Percentiles rank a stretch among this genome's conserved stretches.
These are phyloP conservation scores for Elaphurus davidianus DNA, from an alignment of 2,113 vertebrate species.

Conservation along the genomic window DNA sequence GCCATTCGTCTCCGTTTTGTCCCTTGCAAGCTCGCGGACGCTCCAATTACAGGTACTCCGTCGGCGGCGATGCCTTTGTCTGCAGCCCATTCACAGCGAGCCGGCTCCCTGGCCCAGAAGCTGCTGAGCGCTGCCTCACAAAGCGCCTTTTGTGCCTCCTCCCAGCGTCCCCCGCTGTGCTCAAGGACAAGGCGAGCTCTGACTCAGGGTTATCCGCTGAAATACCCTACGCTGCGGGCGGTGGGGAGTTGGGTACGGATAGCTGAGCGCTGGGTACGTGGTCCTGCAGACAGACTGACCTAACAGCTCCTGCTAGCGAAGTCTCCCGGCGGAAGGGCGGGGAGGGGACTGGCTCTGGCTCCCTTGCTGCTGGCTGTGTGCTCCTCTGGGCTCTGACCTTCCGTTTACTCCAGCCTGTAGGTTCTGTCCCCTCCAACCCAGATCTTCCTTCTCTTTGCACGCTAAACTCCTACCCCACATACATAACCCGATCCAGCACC, in stretches of 20 bases:
- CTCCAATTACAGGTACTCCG: conserved; percentile 69
- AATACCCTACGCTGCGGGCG: neutral
- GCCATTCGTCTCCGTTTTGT: conserved; percentile 70
- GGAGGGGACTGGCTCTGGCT: neutral
- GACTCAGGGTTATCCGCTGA: neutral
- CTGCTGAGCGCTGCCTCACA: neutral
- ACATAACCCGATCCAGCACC: neutral
- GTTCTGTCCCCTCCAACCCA: neutral
- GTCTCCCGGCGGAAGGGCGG: rapidly evolving
- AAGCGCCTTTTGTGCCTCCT: neutral
- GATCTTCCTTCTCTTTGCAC: neutral
- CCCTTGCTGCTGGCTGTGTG: neutral
- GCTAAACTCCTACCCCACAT: neutral
- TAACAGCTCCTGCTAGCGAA: neutral
- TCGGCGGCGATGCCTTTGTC: conserved; percentile 46
- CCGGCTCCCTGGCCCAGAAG: neutral
- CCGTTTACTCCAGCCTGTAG: rapidly evolving
- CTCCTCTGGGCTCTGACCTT: neutral
- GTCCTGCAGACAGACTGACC: neutral
- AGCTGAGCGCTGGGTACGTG: rapidly evolving
- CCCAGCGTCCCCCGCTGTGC: rapidly evolving
- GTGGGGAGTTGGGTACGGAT: neutral
- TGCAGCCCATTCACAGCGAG: neutral
- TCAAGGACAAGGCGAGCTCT: conserved; percentile 50
- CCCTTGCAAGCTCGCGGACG: conserved; percentile 25